Base-by-base conservation (phyloP, 2,888 invertebrate species). In the Drosophila diplacantha region DNA sequence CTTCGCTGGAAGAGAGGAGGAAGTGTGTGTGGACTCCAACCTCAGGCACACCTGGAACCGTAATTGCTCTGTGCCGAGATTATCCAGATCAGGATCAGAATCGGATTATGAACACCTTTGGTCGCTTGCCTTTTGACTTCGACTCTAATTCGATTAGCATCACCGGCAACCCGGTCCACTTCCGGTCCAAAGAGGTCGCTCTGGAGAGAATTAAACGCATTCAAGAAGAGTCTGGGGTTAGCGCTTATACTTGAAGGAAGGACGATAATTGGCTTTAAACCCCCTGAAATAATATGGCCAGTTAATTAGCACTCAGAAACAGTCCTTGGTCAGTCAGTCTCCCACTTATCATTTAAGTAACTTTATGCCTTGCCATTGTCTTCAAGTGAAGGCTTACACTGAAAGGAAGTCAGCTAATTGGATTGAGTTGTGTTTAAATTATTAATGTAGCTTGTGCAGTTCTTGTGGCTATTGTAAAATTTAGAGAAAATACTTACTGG, bases 21-120 rank as follows among this genome's bases (percentile, higher is more conserved):
- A 5, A 24, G 9, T 18, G 16, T 43, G 20, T 18, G 37, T 11
- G 56, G 7, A 11, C 47, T 14, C 32, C 44, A 11, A 26, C 26
- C 26, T 16, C 16, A 26, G 26, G 20, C 29, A 11, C 16, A 5
- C 11, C 26, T 11, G 7, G 32, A 18, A n/a, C 20, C 38, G 32
- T 63, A 61, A 61, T 61, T 51, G 63, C 24, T 24, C 24, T 20
- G 5, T 50, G 39, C 60, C 12, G 2, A 43, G 63, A 62, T 61
- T 35, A 61, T 61, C 61, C 63, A 31, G 63, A 61, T 61, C 51
- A 63, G 41, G 50, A 62, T 62, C 41, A 31, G 34, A 35, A 35
- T 34, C 50, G 51, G 63, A 50, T 62, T 62, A 51, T 39, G 16
- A 63, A 62, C 61, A 61, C 61, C 60, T 61, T 22, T 22, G 63